These are phyloP conservation scores for Lathamus discolor DNA, from an alignment of 2,113 vertebrate genomes.

Conservation along the genomic window DNA sequence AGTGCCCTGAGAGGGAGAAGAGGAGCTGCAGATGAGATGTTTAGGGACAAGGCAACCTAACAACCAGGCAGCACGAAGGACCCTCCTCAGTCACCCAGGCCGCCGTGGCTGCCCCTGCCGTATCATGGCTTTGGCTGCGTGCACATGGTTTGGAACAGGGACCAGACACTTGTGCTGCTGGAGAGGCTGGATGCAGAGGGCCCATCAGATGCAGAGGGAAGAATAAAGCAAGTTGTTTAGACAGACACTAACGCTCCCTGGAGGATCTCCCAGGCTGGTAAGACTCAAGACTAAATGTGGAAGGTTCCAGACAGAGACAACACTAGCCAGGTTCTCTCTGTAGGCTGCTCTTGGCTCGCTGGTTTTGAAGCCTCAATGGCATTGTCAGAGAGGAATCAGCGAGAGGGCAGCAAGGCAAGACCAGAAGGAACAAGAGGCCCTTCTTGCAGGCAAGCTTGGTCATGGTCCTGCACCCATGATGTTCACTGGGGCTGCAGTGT, in stretches of 20 bases:
- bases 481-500: rapidly evolving
- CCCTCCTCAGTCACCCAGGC: not conserved
- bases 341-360: rapidly evolving
- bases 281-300: not conserved
- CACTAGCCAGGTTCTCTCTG: rapidly evolving
- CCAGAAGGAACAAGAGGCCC: not conserved
- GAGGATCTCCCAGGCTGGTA: not conserved
- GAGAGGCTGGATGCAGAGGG: not conserved
- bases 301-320: not conserved
- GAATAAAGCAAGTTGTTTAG: not conserved
- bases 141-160: not conserved
- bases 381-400: not conserved
- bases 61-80: not conserved
- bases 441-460: not conserved
- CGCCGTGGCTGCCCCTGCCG: rapidly evolving
- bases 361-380: not conserved
- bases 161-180: rapidly evolving
- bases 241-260: not conserved
- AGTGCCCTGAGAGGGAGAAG: not conserved
- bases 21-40: not conserved
- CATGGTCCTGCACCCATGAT: rapidly evolving
- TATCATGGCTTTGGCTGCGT: not conserved
- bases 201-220: not conserved
- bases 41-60: no score
- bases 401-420: rapidly evolving